These are phyloP conservation scores for Thaleichthys pacificus DNA, from an alignment of 2,797 vertebrate genomes.

Conservation along the genomic window DNA sequence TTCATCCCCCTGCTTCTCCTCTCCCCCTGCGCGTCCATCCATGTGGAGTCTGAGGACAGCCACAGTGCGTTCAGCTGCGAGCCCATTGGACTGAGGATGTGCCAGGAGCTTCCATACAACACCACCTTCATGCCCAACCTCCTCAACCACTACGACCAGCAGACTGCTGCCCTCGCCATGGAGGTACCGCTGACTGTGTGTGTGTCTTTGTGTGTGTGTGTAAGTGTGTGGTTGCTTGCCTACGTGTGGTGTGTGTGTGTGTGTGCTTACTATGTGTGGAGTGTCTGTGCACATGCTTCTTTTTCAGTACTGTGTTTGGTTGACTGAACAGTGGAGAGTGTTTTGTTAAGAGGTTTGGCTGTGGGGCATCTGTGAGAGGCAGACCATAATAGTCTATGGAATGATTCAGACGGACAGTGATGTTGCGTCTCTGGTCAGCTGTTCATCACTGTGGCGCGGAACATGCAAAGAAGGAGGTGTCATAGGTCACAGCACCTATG, in stretches of 20 bases:
- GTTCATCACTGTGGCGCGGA: too few relatives aligned
- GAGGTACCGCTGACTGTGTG: conserved; percentile 78
- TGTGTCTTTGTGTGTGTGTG: conserved; percentile 7
- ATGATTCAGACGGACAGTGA: too few relatives aligned
- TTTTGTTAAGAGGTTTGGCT: too few relatives aligned
- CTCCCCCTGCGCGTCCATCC: conserved; percentile 58
- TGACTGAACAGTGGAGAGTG: too few relatives aligned
- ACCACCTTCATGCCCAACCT: conserved; percentile 98
- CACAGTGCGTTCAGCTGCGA: conserved; percentile 97
- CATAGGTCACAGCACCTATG: too few relatives aligned
- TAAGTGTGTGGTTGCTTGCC: too few relatives aligned
- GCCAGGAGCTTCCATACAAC: conserved; percentile 97
- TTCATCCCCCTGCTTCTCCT: conserved; percentile 42
- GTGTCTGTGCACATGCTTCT: background rate
- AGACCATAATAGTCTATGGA: too few relatives aligned
- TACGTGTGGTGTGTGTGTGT: conserved; percentile 12
- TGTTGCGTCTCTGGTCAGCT: too few relatives aligned
- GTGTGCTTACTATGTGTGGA: conserved; percentile 7
- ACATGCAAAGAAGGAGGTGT: too few relatives aligned
- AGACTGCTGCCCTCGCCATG: conserved; percentile 94
- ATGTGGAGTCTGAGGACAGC: conserved; percentile 72
- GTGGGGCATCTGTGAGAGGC: too few relatives aligned
- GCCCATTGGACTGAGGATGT: conserved; percentile 94
- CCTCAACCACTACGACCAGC: conserved; percentile 97
- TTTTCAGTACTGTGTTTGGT: too few relatives aligned